Base-by-base conservation (phyloP, 2,888 invertebrate genomes). In the Spilosoma lubricipeda region DNA sequence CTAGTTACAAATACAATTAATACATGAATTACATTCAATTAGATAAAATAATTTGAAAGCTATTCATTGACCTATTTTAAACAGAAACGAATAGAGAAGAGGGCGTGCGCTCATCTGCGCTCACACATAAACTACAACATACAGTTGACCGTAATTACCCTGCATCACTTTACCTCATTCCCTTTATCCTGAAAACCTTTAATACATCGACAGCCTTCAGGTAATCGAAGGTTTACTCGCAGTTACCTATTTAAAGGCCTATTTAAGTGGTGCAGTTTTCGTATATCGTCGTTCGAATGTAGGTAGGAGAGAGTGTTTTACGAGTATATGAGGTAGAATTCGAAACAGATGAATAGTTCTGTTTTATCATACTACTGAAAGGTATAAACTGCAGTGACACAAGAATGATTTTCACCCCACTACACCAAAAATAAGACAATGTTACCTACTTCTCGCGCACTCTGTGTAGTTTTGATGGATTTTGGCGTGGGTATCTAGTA, bases 21-120 rank as follows among this genome's bases (percentile, higher is more conserved):
- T 33, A 69, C 56, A 65, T n/a, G 63, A 59, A 48, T 74, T 70
- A 70, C 67, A 70, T 74, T 74, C 74, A 74, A 70, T 74, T 70
- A 70, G 30, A 74, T 63, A 63, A 45, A 74, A 70, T 52, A 59
- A 63, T 67, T 59, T 27, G 59, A 66, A n/a, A 67, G 70, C 23
- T 65, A 39, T 39, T 70, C 36, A 45, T 18, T 45, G 9, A 52
- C 36, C 36, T 52, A 70, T 70, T 74, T 74, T 70, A 45, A 74
- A 74, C 74, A 70, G 70, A 74, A 74, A 70, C 70, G 70, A 74
- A 70, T 70, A 70, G 59, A 63, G 33, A 18, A 30, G 33, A 73
- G 42, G 65, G 59, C 64, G 33, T 65, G 30, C 42, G 39, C 66
- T 70, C 66, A 70, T 70, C 70, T 73, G 73, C 66, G 30, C 18